Evolutionary conservation across 2,888 invertebrate species (phyloP).

Genomic region (Eilema caniola): DNA sequence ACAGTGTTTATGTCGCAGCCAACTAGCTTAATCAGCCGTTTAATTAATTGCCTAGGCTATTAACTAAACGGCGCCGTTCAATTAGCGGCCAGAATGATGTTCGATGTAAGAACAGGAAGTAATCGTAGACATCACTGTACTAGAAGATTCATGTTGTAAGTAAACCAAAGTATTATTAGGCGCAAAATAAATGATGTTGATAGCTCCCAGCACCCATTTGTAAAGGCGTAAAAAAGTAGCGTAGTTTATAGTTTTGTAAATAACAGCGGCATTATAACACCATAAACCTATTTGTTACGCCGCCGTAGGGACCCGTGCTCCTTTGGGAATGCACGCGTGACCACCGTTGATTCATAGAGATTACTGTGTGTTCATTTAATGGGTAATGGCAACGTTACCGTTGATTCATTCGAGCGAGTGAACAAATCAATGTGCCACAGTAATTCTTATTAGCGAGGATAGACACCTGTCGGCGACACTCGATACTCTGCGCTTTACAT

Average conservation of each 20-base stretch:
- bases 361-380: slow-evolving; percentile 47
- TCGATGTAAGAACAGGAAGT: not conserved
- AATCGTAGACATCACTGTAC: not conserved
- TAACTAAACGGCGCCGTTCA: too few species aligned
- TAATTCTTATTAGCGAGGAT: slow-evolving; percentile 66
- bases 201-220: slow-evolving; percentile 15
- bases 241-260: slow-evolving; percentile 45
- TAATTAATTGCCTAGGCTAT: too few species aligned
- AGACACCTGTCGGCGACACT: slow-evolving; percentile 74
- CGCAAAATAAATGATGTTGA: not conserved
- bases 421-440: slow-evolving; percentile 56
- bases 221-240: slow-evolving; percentile 22
- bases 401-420: slow-evolving; percentile 43
- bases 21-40: too few species aligned
- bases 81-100: too few species aligned
- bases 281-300: slow-evolving; percentile 44
- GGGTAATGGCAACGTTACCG: slow-evolving; percentile 42
- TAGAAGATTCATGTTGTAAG: not conserved
- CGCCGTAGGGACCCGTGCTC: slow-evolving; percentile 23
- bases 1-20: too few species aligned
- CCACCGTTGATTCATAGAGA: slow-evolving; percentile 39
- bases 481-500: slow-evolving; percentile 73
- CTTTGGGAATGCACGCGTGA: slow-evolving; percentile 36
- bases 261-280: slow-evolving; percentile 39
- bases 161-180: not conserved